These are phyloP conservation scores for Megalurothrips usitatus DNA, from an alignment of 2,888 invertebrate species.

Conservation along the genomic window DNA sequence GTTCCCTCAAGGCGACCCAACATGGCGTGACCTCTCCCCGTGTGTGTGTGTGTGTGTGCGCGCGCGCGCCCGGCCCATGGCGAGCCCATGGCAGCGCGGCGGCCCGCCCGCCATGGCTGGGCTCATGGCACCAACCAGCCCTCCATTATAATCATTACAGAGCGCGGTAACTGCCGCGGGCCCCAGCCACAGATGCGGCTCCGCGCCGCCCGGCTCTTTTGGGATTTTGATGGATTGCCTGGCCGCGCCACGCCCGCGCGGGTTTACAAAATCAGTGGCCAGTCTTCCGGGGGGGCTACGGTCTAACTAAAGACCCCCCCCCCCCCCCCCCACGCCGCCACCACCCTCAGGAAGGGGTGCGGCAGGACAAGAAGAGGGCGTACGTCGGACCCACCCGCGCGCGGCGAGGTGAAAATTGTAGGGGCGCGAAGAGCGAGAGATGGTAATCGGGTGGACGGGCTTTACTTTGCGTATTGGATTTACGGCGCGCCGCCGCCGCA, in stretches of 20 bases:
- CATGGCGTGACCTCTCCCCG: background rate
- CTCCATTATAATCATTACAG: too few relatives aligned
- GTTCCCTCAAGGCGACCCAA: constrained; percentile 25
- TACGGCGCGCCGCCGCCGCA: too few relatives aligned
- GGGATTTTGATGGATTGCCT: constrained; percentile 18
- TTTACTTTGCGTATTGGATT: too few relatives aligned
- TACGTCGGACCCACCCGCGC: too few relatives aligned
- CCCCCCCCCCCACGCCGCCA: too few relatives aligned
- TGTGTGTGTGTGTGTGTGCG: too few relatives aligned
- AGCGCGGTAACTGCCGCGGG: too few relatives aligned
- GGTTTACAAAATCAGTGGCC: constrained; percentile 8
- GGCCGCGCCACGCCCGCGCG: too few relatives aligned
- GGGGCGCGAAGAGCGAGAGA: background rate
- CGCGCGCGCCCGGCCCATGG: background rate
- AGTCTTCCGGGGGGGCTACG: too few relatives aligned
- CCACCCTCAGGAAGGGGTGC: too few relatives aligned
- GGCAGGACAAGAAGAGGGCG: background rate
- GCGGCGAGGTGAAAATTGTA: background rate
- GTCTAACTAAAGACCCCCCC: background rate
- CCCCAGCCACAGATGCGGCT: too few relatives aligned
- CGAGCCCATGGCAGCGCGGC: background rate
- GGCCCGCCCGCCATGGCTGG: background rate
- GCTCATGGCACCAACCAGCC: background rate
- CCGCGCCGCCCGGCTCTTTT: background rate
- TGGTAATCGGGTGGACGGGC: too few relatives aligned